Evolutionary conservation across 2,888 invertebrate genomes (phyloP), one percentile per base, ranked within the genome.

Genomic region (Drosophila birchii): DNA sequence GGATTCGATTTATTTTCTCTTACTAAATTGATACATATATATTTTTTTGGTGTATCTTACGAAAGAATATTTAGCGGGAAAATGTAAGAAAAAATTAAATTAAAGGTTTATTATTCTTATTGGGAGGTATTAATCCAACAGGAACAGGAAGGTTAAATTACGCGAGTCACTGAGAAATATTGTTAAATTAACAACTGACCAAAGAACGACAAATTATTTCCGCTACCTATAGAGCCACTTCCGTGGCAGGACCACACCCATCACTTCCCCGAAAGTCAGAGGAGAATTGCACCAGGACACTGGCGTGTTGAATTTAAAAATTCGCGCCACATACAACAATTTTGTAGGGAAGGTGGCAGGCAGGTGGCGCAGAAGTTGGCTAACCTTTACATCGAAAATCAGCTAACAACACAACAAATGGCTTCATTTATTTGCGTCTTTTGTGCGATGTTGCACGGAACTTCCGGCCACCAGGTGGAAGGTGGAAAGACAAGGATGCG

Each of bases 381-480:
- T 63, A 81, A 55, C 81, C 71, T 81, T 78, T 83, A 77, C 89
- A 79, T 78, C 86, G 81, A 78, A 78, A 89, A 83, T 88, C 86
- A 89, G 88, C 75, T 67, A 80, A 80, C 76, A 82, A 66, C 78
- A 89, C 90, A 87, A 87, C 86, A 87, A 87, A 87, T 87, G 86
- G 90, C 86, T 87, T 87, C 86, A 87, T 87, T 87, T 87, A 87
- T 88, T 87, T 87, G 79, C 78, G 85, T 84, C 90, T 84, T 88
- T 89, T 87, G 88, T 85, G 80, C 80, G 78, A 69, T 79, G 86
- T 56, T 79, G 81, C 72, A 58, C 81, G 77, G 70, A 54, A 79
- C 84, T 78, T 80, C 78, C 76, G 74, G 73, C 80, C 63, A 45
- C 67, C 53, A 56, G 60, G 60, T 34, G 32, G 51, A 53, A 16